Conservation (phyloP, 2,888 invertebrate species). For the Cybosia mesomella region DNA sequence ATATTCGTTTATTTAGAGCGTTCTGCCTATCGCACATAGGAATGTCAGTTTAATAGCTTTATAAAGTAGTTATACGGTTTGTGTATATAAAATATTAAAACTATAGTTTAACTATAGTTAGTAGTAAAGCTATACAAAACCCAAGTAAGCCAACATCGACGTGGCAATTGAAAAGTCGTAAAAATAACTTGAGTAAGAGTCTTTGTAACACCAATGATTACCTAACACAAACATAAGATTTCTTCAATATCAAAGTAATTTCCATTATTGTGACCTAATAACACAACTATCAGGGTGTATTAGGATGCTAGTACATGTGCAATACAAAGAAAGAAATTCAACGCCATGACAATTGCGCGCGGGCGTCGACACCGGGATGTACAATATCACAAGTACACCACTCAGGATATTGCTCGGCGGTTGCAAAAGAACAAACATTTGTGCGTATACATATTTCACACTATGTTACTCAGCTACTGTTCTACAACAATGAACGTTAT, state of each 20-base stretch:
- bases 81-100: no score
- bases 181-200: no score
- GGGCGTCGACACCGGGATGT: conserved; percentile 19
- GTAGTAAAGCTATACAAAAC: no score
- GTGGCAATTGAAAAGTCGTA: no score
- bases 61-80: no score
- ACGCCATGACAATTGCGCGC: conserved; percentile 42
- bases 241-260: not conserved
- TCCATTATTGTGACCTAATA: conserved; percentile 37
- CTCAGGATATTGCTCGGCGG: conserved; percentile 70
- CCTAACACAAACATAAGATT: no score
- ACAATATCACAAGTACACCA: conserved; percentile 61
- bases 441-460: conserved; percentile 29
- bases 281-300: conserved; percentile 4
- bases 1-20: no score
- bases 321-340: conserved; percentile 48
- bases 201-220: no score
- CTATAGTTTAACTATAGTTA: no score
- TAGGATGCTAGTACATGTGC: conserved; percentile 10
- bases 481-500: conserved; percentile 26
- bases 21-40: no score
- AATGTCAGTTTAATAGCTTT: no score
- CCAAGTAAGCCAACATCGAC: no score
- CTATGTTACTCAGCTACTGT: conserved; percentile 22
- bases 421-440: conserved; percentile 63